These are phyloP conservation scores for zebrafish (Danio rerio) DNA, from an alignment of 2,113 vertebrate genomes.

Conservation along the genomic window GRCz12tu NC_133194.1:31089501-31090000, in stretches of 20 bases:
- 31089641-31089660: slow-evolving; percentile 56
- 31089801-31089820: slow-evolving; percentile 74
- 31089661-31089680: slow-evolving; percentile 79
- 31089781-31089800: slow-evolving; percentile 70
- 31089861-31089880: slow-evolving; percentile 32
- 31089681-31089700: slow-evolving; percentile 79
- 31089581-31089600: slow-evolving; percentile 30
- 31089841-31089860: slow-evolving; percentile 46
- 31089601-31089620: slow-evolving; percentile 63
- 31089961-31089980: slow-evolving; percentile 43
- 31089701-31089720: slow-evolving; percentile 78
- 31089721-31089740: slow-evolving; percentile 79
- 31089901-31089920: slow-evolving; percentile 41
- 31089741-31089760: slow-evolving; percentile 78
- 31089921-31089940: slow-evolving; percentile 40
- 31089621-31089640: slow-evolving; percentile 73
- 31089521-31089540: slow-evolving; percentile 21
- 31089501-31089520: slow-evolving; percentile 5
- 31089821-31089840: slow-evolving; percentile 68
- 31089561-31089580: not conserved
- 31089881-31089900: slow-evolving; percentile 25
- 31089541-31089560: slow-evolving; percentile 27
- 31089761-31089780: slow-evolving; percentile 77
- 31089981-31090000: slow-evolving; percentile 29
- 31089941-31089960: slow-evolving; percentile 28